Evolutionary conservation across 2,113 vertebrate species (phyloP), one percentile per base, ranked within the genome.

Genomic region (Accipiter virgatus): DNA sequence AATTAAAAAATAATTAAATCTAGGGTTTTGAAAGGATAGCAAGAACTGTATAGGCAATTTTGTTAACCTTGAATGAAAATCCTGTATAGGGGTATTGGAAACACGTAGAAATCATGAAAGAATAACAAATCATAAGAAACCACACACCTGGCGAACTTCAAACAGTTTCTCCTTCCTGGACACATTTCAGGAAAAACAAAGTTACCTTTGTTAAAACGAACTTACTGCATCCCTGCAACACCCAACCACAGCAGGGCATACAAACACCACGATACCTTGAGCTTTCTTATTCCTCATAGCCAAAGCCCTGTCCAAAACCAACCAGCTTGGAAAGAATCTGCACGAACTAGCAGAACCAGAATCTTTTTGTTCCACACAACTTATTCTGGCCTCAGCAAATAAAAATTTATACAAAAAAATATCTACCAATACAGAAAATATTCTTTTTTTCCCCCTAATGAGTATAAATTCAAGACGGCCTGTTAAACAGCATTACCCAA

Each of bases 141-240:
- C 52, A 32, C 0, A 1, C 21, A 65, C 22, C 59, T 4, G 12
- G 31, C 14, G 34, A 63, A 59, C 65, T 67, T 79, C 42, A 83
- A 9, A 63, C 4, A 12, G 31, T 21, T 72, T 29, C 56, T 74
- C 40, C 42, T 50, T 63, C 36, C 77, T 40, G 23, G 32, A 20
- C 1, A 5, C 21, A 13, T 13, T 47, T 48, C 48, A 72, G 53
- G 17, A 34, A 47, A 85, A 80, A 65, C 52, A 65, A 88, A 56
- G 38, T 31, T 20, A 8, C 17, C 77, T 42, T 38, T 91, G 72
- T 43, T 52, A 23, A 63, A 79, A n/a, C 1, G 47, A 75, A n/a
- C 38, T 32, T 3, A 0, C 0, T 27, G 45, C 67, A 36, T 2
- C 2, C 1, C 29, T 66, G 77, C 1, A 38, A 5, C 36, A 26